Base-by-base conservation (phyloP, 1,140 invertebrate genomes). In the Drosophila teissieri region DNA sequence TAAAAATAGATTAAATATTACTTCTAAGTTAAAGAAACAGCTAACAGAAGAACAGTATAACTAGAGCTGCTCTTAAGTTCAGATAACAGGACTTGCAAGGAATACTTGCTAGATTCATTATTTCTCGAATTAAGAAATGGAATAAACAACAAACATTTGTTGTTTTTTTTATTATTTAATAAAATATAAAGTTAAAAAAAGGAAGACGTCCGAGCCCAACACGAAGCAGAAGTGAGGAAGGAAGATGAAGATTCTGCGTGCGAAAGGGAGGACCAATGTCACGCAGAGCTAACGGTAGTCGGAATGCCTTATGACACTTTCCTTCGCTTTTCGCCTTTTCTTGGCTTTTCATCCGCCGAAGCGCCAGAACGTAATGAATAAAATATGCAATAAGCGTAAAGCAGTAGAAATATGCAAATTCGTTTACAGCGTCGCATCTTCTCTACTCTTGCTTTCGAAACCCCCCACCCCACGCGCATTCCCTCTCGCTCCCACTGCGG, bases 381-480 rank as follows among this genome's bases (percentile, higher is more conserved):
- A 86, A 86, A 82, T 86, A 86, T 86, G 83, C 78, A 88, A 86
- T 86, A 88, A 88, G 75, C 82, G 80, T 74, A 78, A 86, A 88
- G 74, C 70, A 73, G 73, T 36, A 72, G 78, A 82, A 86, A 78
- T 86, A 86, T 86, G 82, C 78, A 86, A 86, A 86, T 86, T 86
- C 74, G 78, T 62, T 81, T 81, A 82, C 57, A 57, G 44, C 45
- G 46, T 40, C 55, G 39, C 52, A 27, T 46, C 57, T 42, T 45
- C 31, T 19, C 55, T 14, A 10, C 62, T n/a, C 52, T 12, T 7
- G 11, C 17, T 17, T 15, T n/a, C 14, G 31, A n/a, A 17, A 3
- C 15, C 5, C 19, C 44, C 45, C 17, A 5, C 15, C 12, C 31
- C 17, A n/a, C 27, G n/a, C 31, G 1, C 11, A 4, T 10, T 10